Evolutionary conservation across 2,797 vertebrate genomes (phyloP).

Genomic region (Pteropus rufus): DNA sequence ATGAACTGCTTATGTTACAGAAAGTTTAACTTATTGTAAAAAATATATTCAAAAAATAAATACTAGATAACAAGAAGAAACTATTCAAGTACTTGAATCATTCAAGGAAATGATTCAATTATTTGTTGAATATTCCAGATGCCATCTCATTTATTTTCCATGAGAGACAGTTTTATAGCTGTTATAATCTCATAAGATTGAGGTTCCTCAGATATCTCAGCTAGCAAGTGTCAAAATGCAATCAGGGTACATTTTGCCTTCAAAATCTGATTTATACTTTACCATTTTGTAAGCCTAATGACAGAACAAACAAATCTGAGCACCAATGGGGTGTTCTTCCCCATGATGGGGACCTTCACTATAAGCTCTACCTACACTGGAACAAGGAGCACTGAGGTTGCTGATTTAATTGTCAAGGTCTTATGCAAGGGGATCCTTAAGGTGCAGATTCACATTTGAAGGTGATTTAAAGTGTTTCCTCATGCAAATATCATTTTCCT

Average conservation of each 20-base stretch:
- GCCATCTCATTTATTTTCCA: neutral
- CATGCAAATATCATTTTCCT: neutral
- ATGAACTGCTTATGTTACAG: neutral
- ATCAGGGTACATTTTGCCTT: neutral
- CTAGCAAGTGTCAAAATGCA: neutral
- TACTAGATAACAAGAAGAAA: neutral
- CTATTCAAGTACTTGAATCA: neutral
- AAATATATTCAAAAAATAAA: neutral
- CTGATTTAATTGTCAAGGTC: neutral
- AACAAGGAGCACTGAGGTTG: fast-evolving
- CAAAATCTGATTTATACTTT: neutral
- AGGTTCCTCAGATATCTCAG: neutral
- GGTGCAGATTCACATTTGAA: neutral
- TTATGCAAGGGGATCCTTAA: fast-evolving
- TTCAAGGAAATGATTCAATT: neutral
- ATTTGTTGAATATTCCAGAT: neutral
- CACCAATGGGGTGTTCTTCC: neutral
- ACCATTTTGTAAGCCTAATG: neutral
- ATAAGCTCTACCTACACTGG: fast-evolving
- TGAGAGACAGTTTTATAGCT: fast-evolving
- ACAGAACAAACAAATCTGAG: neutral
- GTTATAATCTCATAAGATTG: too few relatives aligned
- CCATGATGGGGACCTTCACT: neutral
- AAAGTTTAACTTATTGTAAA: neutral
- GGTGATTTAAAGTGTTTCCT: neutral